phyloP scores from a whole-genome alignment of 2,888 invertebrate genomes.

The Meteorus colon region DNA sequence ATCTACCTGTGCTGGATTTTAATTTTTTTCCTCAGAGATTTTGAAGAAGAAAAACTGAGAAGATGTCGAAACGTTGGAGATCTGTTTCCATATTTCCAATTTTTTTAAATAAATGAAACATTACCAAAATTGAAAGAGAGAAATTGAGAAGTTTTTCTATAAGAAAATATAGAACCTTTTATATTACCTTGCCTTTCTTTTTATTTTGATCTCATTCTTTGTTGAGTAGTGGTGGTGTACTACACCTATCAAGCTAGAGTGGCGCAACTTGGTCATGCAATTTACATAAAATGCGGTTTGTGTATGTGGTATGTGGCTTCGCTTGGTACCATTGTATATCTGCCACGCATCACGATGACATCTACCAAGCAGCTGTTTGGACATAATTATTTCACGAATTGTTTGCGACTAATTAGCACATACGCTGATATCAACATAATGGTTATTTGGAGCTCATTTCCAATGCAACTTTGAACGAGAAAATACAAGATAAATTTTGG shows the following conservation, averaged over 20 bases:
- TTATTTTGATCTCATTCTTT: background rate
- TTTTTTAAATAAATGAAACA: too few species aligned
- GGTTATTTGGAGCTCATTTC: background rate
- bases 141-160: background rate
- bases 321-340: conserved; percentile 1
- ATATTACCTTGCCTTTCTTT: background rate
- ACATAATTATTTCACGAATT: conserved; percentile 36
- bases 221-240: background rate
- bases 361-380: conserved; percentile 25
- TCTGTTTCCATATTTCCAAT: too few species aligned
- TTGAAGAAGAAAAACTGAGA: too few species aligned
- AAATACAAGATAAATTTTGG: conserved; percentile 9
- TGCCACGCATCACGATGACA: conserved; percentile 13
- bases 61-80: too few species aligned
- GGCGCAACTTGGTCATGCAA: conserved; percentile 15
- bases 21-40: too few species aligned
- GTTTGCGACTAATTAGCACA: conserved; percentile 39
- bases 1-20: too few species aligned
- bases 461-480: background rate
- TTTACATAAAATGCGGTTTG: conserved; percentile 29
- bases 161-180: background rate
- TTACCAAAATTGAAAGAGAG: too few species aligned
- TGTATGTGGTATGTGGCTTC: conserved; percentile 24
- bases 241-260: background rate
- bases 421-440: conserved; percentile 5